Percentiles rank a stretch among this genome's conserved stretches.
phyloP scores from a whole-genome alignment of 2,888 invertebrate genomes.

The Idaea aversata region DNA sequence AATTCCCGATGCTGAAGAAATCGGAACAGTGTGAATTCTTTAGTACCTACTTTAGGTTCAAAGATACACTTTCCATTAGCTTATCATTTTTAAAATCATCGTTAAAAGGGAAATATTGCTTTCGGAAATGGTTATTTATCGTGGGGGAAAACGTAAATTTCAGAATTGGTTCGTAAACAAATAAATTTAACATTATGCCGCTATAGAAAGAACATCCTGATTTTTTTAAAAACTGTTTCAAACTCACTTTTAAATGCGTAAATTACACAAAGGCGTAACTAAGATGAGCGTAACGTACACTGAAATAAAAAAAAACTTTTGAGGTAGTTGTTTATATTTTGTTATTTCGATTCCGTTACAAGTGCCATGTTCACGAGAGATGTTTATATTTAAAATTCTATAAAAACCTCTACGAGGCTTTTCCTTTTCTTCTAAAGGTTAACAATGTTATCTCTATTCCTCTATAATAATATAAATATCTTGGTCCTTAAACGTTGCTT shows the following conservation, averaged over 20 bases:
- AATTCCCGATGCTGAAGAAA: background rate
- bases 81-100: slow-evolving; percentile 33
- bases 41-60: background rate
- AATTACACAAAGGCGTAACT: no score
- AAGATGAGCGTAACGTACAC: no score
- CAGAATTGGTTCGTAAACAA: slow-evolving; percentile 16
- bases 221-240: no score
- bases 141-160: slow-evolving; percentile 28
- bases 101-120: slow-evolving; percentile 31
- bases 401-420: no score
- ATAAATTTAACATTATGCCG: background rate
- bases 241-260: no score
- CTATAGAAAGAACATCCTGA: background rate
- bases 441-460: background rate
- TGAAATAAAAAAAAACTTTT: no score
- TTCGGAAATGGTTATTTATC: slow-evolving; percentile 33
- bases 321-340: no score
- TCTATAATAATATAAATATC: slow-evolving; percentile 23
- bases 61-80: slow-evolving; percentile 24
- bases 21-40: background rate
- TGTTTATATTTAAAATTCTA: no score
- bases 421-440: background rate
- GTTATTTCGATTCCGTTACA: no score
- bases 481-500: slow-evolving; percentile 14
- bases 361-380: no score